Evolutionary conservation across 2,888 invertebrate genomes (phyloP).

Genomic region (Nomada lathburiana): DNA sequence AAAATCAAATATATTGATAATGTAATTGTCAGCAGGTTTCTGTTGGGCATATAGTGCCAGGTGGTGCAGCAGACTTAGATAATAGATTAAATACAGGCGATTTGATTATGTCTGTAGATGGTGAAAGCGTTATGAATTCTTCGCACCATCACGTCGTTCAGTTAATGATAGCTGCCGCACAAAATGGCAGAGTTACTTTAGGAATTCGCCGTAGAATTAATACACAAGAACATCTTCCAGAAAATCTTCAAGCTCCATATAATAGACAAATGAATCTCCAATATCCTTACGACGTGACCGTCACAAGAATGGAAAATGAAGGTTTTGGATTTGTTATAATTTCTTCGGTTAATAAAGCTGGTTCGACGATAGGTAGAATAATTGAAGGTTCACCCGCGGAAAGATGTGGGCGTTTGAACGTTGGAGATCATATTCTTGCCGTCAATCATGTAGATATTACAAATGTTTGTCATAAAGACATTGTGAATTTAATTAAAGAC

Average conservation of each 20-base stretch:
- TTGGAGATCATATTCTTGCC: constrained; percentile 97
- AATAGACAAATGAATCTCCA: constrained; percentile 80
- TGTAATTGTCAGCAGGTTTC: constrained; percentile 88
- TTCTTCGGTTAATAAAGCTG: constrained; percentile 95
- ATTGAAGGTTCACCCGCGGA: constrained; percentile 98
- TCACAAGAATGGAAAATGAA: constrained; percentile 95
- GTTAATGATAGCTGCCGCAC: constrained; percentile 95
- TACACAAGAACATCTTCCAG: constrained; percentile 85
- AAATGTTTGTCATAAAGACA: constrained; percentile 97
- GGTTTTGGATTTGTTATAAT: constrained; percentile 99
- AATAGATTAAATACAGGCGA: constrained; percentile 96
- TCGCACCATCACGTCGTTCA: constrained; percentile 97
- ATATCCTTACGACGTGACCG: constrained; percentile 95
- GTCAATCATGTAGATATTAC: constrained; percentile 97
- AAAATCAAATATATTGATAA: constrained; percentile 59
- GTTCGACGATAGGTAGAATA: constrained; percentile 96
- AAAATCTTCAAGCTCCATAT: constrained; percentile 83
- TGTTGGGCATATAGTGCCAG: constrained; percentile 98
- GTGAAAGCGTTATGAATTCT: constrained; percentile 92
- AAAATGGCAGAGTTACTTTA: constrained; percentile 93
- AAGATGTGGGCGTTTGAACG: constrained; percentile 94
- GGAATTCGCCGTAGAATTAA: constrained; percentile 88
- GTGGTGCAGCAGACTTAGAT: constrained; percentile 97
- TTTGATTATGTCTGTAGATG: constrained; percentile 97
- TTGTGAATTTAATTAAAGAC: constrained; percentile 98